Base-by-base conservation (phyloP, 2,113 vertebrate genomes). In the Nerophis ophidion region DNA sequence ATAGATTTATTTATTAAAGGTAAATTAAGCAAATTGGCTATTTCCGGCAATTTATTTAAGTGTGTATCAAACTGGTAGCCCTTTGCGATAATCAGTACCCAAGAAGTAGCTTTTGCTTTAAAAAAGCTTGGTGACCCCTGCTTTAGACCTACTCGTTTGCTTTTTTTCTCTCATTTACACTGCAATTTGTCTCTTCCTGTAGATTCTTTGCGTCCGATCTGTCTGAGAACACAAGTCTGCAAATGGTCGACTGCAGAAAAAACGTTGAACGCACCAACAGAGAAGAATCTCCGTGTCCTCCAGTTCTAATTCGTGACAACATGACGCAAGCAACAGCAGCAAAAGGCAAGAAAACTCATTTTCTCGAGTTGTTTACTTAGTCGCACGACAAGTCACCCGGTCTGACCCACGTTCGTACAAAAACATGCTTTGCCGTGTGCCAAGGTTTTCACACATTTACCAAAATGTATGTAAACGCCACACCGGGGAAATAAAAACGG, bases 361-460 rank as follows among this genome's bases (percentile, higher is more conserved):
- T 60, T 68, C 56, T 44, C 58, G 59, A 83, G 71, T 62, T 57
- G 59, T 67, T 74, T 79, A 74, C 53, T 9, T 4, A 52, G 76
- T 77, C 71, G 55, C 16, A 13, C 60, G n/a, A 35, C 64, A 46
- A 33, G 7, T 8, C 38, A 48, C 40, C 52, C 52, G 38, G 72
- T 66, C 68, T 73, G 60, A 63, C 73, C 72, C 66, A 14, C 72
- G 75, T 76, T 75, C 72, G 67, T 5, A 47, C 57, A 75, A 79
- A 72, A 83, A 79, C 83, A 76, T 80, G 71, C 38, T 44, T 61
- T n/a, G n/a, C n/a, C n/a, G n/a, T 72, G 79, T 77, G 75, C 82
- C 72, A 61, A 42, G 44, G 65, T 63, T 66, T 63, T 49, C 62
- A 44, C 68, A 68, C 52, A 72, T 81, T 83, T 81, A 72, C 15